Conservation (phyloP, 2,797 vertebrate genomes). For the Acomys russatus region DNA sequence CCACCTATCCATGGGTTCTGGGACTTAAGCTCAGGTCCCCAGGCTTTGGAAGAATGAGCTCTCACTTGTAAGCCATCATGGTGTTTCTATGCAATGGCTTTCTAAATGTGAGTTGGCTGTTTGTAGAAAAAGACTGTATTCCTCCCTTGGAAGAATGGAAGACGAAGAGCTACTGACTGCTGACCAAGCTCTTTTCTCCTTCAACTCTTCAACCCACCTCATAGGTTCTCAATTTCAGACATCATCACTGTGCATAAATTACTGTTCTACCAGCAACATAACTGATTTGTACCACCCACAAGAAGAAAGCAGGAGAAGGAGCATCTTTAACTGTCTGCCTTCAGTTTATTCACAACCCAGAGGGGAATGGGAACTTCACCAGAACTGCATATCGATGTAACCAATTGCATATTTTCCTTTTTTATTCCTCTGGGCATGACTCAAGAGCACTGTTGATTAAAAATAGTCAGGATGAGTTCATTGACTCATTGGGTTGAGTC, state of each 20-base stretch:
- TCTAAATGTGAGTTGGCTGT: background rate
- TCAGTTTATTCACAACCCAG: background rate
- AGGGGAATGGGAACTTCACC: conserved; percentile 16
- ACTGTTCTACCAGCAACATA: background rate
- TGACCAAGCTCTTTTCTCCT: background rate
- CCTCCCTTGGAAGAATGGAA: background rate
- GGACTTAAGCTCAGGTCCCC: background rate
- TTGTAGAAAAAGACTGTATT: background rate
- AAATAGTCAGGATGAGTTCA: conserved; percentile 27
- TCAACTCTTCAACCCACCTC: background rate
- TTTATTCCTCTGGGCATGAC: background rate
- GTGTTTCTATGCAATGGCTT: background rate
- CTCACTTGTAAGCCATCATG: too few relatives aligned
- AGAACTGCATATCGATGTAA: background rate
- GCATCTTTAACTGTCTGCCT: conserved; percentile 1
- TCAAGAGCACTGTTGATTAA: conserved; percentile 25
- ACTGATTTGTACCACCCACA: background rate
- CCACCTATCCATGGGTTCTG: background rate
- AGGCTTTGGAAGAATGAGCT: background rate
- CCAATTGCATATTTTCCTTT: background rate
- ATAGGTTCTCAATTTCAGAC: background rate
- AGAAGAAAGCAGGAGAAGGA: background rate
- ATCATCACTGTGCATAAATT: background rate
- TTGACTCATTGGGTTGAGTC: background rate
- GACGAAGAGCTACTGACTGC: background rate